These are phyloP conservation scores for Leptopterna dolabrata DNA, from an alignment of 2,888 invertebrate genomes.

Conservation along the genomic window DNA sequence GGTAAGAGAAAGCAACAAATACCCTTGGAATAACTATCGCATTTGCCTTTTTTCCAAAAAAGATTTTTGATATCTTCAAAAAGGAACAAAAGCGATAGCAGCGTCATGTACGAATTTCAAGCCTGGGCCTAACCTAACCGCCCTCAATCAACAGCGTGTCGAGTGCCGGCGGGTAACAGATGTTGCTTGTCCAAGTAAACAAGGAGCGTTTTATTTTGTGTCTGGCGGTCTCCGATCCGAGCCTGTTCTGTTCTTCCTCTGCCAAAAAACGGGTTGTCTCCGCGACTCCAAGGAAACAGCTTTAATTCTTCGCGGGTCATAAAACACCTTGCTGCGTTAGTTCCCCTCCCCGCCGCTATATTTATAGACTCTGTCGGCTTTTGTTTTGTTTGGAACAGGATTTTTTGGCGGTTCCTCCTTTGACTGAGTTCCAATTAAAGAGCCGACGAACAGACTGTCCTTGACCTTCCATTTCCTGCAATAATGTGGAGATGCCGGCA, in stretches of 20 bases:
- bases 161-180: background rate
- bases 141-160: background rate
- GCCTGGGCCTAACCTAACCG: background rate
- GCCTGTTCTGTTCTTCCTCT: background rate
- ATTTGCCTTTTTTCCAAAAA: too few species aligned
- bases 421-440: constrained; percentile 23
- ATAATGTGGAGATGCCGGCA: background rate
- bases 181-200: constrained; percentile 3
- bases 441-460: background rate
- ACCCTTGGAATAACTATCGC: too few species aligned
- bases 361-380: background rate
- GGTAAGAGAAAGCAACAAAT: too few species aligned
- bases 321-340: background rate
- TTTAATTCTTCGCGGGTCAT: background rate
- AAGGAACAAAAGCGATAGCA: too few species aligned
- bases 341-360: background rate
- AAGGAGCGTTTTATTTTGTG: background rate
- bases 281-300: background rate
- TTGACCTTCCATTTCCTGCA: constrained; percentile 6
- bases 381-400: background rate
- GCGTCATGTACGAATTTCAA: too few species aligned
- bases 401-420: background rate
- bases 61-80: too few species aligned
- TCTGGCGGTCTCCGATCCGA: background rate
- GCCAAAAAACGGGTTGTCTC: background rate